phyloP scores from a whole-genome alignment of 1,140 invertebrate genomes.

The Lysiphlebus fabarum region DNA sequence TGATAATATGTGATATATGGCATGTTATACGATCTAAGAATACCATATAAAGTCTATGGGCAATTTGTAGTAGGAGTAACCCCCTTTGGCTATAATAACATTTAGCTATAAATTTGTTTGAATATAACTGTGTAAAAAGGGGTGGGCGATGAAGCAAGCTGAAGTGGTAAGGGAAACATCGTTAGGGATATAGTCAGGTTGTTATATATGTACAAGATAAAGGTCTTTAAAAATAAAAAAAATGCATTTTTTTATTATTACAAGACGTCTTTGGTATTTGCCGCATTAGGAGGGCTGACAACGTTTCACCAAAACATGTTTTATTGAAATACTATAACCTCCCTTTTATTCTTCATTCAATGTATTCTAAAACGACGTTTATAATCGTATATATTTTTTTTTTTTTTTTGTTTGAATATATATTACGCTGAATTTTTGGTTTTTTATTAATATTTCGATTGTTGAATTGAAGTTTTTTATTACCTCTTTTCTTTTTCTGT shows the following conservation, averaged over 20 bases:
- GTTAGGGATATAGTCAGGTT: background rate
- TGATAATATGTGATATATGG: constrained; percentile 31
- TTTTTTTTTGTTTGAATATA: too few species aligned
- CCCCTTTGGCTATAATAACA: constrained; percentile 29
- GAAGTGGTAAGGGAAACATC: background rate
- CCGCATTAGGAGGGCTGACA: constrained; percentile 22
- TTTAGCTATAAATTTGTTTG: constrained; percentile 30
- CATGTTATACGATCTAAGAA: constrained; percentile 31
- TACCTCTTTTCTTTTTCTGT: too few species aligned
- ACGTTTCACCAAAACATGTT: constrained; percentile 27
- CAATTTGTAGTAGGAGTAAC: constrained; percentile 32
- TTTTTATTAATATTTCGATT: too few species aligned
- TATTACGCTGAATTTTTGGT: too few species aligned
- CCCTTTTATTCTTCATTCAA: too few species aligned
- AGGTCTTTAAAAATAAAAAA: background rate
- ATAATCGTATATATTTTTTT: too few species aligned
- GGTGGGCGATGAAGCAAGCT: constrained; percentile 8
- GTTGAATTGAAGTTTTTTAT: too few species aligned
- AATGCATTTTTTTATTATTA: constrained; percentile 18
- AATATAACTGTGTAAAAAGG: constrained; percentile 20
- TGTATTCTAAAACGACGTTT: too few species aligned
- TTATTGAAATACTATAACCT: constrained; percentile 20
- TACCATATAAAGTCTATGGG: constrained; percentile 31
- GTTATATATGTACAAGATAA: too few species aligned
- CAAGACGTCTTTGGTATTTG: constrained; percentile 22